Conservation (phyloP, 23 tunicate genomes). For the Styela clava region DNA sequence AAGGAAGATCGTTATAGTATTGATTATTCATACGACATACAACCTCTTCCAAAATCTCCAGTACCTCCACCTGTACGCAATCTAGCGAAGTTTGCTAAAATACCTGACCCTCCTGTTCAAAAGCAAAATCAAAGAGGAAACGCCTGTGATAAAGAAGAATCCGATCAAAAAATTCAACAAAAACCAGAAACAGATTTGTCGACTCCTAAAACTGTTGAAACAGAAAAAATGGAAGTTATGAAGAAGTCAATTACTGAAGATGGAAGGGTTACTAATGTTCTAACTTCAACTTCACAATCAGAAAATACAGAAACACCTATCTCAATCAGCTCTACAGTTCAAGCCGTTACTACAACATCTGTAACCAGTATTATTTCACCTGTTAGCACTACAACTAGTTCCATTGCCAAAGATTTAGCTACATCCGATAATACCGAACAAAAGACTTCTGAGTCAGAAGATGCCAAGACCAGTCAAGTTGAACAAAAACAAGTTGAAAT, state of each 20-base stretch:
- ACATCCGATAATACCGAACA: too few species aligned
- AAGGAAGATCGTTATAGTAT: background rate
- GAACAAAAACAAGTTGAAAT: too few species aligned
- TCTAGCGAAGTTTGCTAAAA: conserved; percentile 18
- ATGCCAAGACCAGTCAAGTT: too few species aligned
- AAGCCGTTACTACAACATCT: too few species aligned
- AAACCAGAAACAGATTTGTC: background rate
- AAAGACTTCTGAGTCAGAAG: too few species aligned
- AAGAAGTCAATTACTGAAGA: background rate
- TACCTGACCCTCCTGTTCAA: conserved; percentile 1
- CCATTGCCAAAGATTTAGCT: too few species aligned
- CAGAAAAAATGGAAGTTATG: background rate
- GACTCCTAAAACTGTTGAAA: background rate
- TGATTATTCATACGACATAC: background rate
- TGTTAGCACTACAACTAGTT: too few species aligned
- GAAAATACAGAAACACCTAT: too few species aligned
- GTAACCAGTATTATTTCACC: too few species aligned
- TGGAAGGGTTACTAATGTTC: background rate
- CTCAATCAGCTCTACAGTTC: too few species aligned
- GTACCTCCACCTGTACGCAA: background rate
- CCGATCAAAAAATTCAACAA: background rate
- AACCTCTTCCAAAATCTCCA: conserved; percentile 7
- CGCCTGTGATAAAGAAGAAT: background rate
- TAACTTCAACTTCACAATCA: too few species aligned
- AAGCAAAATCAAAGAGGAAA: background rate